phyloP scores from a whole-genome alignment of 2,113 vertebrate species.

The Pelodiscus sinensis region DNA sequence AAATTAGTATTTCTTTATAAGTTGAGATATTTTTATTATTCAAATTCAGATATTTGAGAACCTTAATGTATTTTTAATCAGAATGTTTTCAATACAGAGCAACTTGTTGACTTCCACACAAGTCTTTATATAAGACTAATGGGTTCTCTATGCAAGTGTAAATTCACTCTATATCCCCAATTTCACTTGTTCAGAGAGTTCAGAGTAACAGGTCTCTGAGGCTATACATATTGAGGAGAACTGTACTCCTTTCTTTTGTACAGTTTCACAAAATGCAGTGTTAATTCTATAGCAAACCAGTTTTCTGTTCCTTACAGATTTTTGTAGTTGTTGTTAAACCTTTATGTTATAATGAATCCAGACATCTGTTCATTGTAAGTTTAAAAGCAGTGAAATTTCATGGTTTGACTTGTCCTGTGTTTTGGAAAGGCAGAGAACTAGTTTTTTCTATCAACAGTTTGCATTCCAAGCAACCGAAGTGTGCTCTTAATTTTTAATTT shows the following conservation, averaged over 20 bases:
- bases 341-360: not conserved
- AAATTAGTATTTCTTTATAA: not conserved
- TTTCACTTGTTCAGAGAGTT: not conserved
- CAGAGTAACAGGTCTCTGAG: not conserved
- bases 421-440: not conserved
- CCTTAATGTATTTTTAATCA: not conserved
- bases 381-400: rapidly evolving
- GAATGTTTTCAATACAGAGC: not conserved
- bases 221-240: not conserved
- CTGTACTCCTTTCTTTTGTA: not conserved
- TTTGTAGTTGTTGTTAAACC: not conserved
- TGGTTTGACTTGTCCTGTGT: not conserved
- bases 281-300: not conserved
- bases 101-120: not conserved
- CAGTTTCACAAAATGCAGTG: not conserved
- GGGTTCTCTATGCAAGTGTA: rapidly evolving
- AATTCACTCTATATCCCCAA: not conserved
- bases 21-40: not conserved
- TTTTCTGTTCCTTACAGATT: not conserved
- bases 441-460: not conserved
- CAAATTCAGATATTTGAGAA: not conserved
- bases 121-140: not conserved
- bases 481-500: not conserved
- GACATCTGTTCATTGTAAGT: not conserved
- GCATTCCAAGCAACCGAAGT: not conserved